Percentiles rank a stretch among this genome's conserved stretches.
Evolutionary conservation across 2,888 invertebrate species (phyloP).

Genomic region (Tiphia femorata): DNA sequence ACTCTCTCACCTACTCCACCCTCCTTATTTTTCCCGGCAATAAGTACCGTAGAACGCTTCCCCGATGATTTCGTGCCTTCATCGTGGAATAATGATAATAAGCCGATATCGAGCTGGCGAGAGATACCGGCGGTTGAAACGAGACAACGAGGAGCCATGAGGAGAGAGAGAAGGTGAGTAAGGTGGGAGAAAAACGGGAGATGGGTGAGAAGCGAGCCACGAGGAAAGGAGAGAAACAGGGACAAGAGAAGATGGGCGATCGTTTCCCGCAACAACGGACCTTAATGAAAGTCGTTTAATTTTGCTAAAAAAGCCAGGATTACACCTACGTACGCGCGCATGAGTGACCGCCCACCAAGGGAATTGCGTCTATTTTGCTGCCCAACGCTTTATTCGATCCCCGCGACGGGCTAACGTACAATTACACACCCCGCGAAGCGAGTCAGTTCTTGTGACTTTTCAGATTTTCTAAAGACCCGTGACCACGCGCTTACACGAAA

Average conservation of each 20-base stretch:
- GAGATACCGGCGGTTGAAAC: conserved; percentile 10
- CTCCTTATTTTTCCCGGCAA: conserved; percentile 10
- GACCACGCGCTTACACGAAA: conserved; percentile 7
- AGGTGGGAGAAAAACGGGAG: not conserved
- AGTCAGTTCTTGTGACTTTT: not conserved
- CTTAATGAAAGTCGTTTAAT: conserved; percentile 46
- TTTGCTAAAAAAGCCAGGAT: conserved; percentile 39
- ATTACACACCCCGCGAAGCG: conserved; percentile 18
- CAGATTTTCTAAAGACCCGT: not conserved
- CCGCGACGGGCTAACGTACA: conserved; percentile 33
- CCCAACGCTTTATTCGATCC: conserved; percentile 14
- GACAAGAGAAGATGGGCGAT: conserved; percentile 23
- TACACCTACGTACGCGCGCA: conserved; percentile 29
- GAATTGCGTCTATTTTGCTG: conserved; percentile 29
- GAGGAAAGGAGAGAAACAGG: conserved; percentile 8
- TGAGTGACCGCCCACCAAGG: conserved; percentile 33
- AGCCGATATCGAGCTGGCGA: conserved; percentile 23
- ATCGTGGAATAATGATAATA: conserved; percentile 59
- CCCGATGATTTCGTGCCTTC: conserved; percentile 54
- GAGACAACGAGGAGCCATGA: conserved; percentile 6
- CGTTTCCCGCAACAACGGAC: conserved; percentile 34
- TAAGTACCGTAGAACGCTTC: conserved; percentile 44
- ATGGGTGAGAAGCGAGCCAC: too few species aligned
- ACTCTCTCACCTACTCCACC: not conserved
- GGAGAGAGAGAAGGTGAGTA: conserved; percentile 5